Percentiles rank a stretch among this genome's conserved stretches.
Evolutionary conservation across 2,888 invertebrate species (phyloP).

Genomic region (Petrolisthes manimaculis): DNA sequence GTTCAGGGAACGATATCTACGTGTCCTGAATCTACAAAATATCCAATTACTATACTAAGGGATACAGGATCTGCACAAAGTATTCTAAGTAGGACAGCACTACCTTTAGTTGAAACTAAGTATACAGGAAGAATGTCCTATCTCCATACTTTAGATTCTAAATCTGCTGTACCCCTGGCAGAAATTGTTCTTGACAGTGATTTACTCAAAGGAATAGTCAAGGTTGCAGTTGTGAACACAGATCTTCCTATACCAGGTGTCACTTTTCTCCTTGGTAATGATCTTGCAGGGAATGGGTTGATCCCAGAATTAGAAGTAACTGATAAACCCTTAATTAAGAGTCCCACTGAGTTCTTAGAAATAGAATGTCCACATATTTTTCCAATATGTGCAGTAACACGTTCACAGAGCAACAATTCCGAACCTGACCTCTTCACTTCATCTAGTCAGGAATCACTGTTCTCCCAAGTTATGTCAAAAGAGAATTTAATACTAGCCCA

Average conservation of each 20-base stretch:
- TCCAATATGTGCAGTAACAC: neutral
- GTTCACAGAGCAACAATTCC: neutral
- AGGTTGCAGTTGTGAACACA: neutral
- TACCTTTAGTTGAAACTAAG: neutral
- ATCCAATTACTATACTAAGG: neutral
- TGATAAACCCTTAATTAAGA: neutral
- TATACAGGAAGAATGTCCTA: neutral
- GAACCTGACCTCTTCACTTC: neutral
- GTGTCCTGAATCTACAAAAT: neutral
- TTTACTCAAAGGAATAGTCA: neutral
- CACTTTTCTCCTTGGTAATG: neutral
- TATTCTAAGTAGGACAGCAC: neutral
- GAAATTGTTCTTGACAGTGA: neutral
- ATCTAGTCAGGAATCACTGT: neutral
- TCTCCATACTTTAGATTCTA: neutral
- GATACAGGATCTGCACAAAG: slow-evolving; percentile 15
- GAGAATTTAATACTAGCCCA: neutral
- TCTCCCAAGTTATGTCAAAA: neutral
- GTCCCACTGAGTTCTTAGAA: neutral
- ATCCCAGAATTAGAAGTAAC: neutral
- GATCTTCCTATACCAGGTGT: slow-evolving; percentile 1
- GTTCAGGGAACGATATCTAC: neutral
- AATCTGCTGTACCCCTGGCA: neutral
- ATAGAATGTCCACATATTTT: neutral
- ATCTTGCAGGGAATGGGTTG: neutral